phyloP scores from a whole-genome alignment of 1,140 invertebrate species.

The Drosophila pandora region DNA sequence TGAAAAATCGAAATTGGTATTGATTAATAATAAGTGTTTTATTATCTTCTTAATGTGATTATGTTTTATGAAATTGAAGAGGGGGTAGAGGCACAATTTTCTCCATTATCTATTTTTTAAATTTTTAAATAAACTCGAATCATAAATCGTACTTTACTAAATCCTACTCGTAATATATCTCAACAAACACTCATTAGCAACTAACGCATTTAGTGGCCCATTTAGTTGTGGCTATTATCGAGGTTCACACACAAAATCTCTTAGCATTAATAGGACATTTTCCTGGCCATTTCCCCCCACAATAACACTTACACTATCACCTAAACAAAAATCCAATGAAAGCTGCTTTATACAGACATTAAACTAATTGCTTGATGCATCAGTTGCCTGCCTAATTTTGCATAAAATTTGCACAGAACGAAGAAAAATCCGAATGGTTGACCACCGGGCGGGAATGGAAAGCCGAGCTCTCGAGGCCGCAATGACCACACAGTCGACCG shows the following conservation, averaged over 20 bases:
- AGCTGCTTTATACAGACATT: conserved; percentile 41
- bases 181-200: not conserved
- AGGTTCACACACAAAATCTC: conserved; percentile 11
- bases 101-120: too few relatives aligned
- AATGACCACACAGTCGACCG: conserved; percentile 47
- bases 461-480: conserved; percentile 22
- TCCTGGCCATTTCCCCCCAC: conserved; percentile 9
- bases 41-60: not conserved
- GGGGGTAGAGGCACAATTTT: too few relatives aligned
- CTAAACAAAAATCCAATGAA: conserved; percentile 9
- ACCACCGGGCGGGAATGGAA: conserved; percentile 20
- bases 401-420: conserved; percentile 65
- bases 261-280: not conserved
- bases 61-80: too few relatives aligned
- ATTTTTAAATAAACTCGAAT: too few relatives aligned
- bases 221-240: conserved; percentile 7
- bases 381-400: conserved; percentile 69
- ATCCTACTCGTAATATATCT: not conserved
- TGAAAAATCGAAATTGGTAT: not conserved
- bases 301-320: conserved; percentile 2
- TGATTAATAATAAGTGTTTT: conserved; percentile 13
- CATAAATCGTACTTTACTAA: too few relatives aligned
- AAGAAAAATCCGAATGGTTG: conserved; percentile 49
- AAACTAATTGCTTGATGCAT: conserved; percentile 62
- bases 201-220: not conserved